phyloP scores from a whole-genome alignment of 2,113 vertebrate species.

The Lophotis ruficrista region DNA sequence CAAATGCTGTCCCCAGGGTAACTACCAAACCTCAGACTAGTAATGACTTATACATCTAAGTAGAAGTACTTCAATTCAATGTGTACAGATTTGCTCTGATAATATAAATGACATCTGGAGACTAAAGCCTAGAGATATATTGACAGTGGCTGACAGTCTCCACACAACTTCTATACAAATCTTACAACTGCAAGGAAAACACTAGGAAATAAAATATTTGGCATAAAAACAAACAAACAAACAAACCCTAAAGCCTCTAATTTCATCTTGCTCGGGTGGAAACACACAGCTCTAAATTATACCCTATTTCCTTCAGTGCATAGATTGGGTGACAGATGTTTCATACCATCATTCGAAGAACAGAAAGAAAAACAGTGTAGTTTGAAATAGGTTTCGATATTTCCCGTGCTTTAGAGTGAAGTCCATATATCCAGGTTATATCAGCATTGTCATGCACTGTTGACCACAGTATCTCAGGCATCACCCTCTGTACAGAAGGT shows the following conservation, averaged over 20 bases:
- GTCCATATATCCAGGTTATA: neutral
- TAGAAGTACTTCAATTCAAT: neutral
- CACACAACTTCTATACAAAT: neutral
- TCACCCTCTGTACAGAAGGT: fast-evolving
- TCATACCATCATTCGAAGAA: neutral
- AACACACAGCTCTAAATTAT: neutral
- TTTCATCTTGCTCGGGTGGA: neutral
- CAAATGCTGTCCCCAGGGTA: neutral
- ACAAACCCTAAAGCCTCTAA: neutral
- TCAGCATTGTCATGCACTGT: fast-evolving
- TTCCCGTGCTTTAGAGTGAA: neutral
- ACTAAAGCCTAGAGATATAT: neutral
- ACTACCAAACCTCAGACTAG: neutral
- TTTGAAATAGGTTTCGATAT: neutral
- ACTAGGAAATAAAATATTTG: neutral
- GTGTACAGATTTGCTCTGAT: neutral
- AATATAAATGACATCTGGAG: neutral
- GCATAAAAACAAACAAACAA: neutral
- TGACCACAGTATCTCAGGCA: neutral
- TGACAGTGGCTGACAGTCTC: neutral
- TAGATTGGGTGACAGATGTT: neutral
- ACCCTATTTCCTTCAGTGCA: neutral
- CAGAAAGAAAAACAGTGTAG: neutral
- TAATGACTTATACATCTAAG: neutral
- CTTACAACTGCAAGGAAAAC: neutral